Base-by-base conservation (phyloP, 2,888 invertebrate genomes). In the Sinodicranocentrus sp. region DNA sequence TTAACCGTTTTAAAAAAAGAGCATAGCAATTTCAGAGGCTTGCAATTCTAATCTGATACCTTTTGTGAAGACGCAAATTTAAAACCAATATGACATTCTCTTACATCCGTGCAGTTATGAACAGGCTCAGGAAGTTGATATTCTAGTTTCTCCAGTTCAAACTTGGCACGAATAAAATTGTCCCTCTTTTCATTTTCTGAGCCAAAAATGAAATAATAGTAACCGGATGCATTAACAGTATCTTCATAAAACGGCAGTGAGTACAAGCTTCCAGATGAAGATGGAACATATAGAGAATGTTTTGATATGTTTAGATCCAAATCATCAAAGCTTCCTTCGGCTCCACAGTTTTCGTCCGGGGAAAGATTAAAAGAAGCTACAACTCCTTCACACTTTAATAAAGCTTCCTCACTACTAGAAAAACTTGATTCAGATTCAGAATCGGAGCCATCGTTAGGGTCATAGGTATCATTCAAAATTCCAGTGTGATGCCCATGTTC, bases 351-450 rank as follows among this genome's bases (percentile, higher is more conserved):
- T 3, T 76, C 83, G 61, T 75, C 77, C 10, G 67, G 43, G 25
- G 72, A 57, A 23, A 87, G 65, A 52, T 85, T 78, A 28, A 87
- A 83, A 19, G 68, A 95, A 5, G 95, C 91, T 79, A 95, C 93
- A 48, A 95, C 91, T 0, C 95, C 95, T 33, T 93, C 94, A 88
- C 95, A 95, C 88, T 94, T 94, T 15, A 95, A 90, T 2, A 95
- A 91, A 0, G 94, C 94, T 89, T 95, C 95, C 89, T 95, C 95
- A 59, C 95, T 95, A 90, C 94, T 94, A 19, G 95, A 95, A 91
- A 95, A 95, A 0, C 95, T 95, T 0, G 95, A 95, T 94, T 94
- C 95, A 91, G 94, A 95, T 90, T 95, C 95, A 0, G 95, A 95
- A 91, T 94, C 94, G 87, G 94, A 94, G 91, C 93, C 93, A 89